Base-by-base conservation (phyloP, 2,888 invertebrate species). In the Nebria salina region DNA sequence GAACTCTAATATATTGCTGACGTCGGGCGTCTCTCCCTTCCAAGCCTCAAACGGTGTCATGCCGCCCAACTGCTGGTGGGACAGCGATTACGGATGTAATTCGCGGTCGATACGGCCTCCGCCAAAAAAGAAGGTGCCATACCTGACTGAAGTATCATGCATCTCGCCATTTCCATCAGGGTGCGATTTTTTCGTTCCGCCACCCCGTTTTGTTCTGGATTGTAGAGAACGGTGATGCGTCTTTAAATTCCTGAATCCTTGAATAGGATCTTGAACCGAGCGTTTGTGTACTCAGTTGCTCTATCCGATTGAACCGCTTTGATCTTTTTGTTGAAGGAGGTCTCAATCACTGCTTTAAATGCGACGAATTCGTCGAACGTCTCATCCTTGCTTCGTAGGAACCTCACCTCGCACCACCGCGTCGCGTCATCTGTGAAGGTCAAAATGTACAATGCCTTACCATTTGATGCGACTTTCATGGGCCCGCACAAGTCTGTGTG, bases 141-240 rank as follows among this genome's bases (percentile, higher is more conserved):
- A 1, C 20, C 20, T 20, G 20, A 20, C 20, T 20, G 20, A 1
- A 20, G 20, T 1, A 20, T 20, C 20, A 20, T 20, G 20, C 20
- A 20, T 65, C 84, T 82, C 6, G 86, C 85, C 64, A 79, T 81
- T 74, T 86, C 86, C 11, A 85, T 82, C 9, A 85, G 72, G 7
- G 85, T 85, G 7, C 85, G 65, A 74, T 85, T 86, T 72, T 85
- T 83, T 13, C 85, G 64, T 72, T 87, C 85, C 6, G 84, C 82
- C 34, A 76, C 82, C 7, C 85, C 85, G 83, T 86, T 86, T 34
- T 83, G 83, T 43, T 83, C 75, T 0, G 83, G 83, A n/a, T 81
- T 83, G 43, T 83, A 81, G 2, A 82, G 82, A 76, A 76, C 84
- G 43, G 83, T 83, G 20, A 20, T 20, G 20, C 20, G 20, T 20